phyloP scores from a whole-genome alignment of 2,888 invertebrate genomes.

The Nudaria mundana region DNA sequence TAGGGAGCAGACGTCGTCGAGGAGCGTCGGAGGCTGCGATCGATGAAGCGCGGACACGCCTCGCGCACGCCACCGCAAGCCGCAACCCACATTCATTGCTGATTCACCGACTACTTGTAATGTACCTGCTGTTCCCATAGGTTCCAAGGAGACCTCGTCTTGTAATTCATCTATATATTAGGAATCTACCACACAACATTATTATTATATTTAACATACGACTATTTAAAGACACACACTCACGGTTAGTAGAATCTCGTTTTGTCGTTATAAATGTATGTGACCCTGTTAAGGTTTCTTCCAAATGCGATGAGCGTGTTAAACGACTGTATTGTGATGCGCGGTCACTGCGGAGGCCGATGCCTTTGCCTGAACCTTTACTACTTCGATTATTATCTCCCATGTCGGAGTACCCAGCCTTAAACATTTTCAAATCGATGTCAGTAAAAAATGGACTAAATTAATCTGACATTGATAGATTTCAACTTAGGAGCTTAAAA shows the following conservation, averaged over 20 bases:
- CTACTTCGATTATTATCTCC: slow-evolving; percentile 59
- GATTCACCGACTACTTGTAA: slow-evolving; percentile 50
- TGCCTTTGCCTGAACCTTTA: slow-evolving; percentile 53
- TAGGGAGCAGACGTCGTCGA: slow-evolving; percentile 75
- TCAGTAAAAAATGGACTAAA: slow-evolving; percentile 38
- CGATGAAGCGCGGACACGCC: slow-evolving; percentile 81
- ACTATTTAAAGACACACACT: slow-evolving; percentile 28
- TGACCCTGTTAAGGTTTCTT: slow-evolving; percentile 69
- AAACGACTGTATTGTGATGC: slow-evolving; percentile 74
- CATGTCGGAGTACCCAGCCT: slow-evolving; percentile 56
- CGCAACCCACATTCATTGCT: slow-evolving; percentile 62
- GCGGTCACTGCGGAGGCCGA: slow-evolving; percentile 65
- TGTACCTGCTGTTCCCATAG: slow-evolving; percentile 27
- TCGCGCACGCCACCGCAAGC: slow-evolving; percentile 67
- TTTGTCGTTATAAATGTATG: slow-evolving; percentile 41
- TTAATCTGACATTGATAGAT: slow-evolving; percentile 53
- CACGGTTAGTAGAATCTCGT: slow-evolving; percentile 42
- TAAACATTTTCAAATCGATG: slow-evolving; percentile 39
- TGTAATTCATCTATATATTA: slow-evolving; percentile 6
- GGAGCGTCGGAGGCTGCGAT: slow-evolving; percentile 79
- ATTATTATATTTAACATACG: no score
- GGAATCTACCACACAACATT: slow-evolving; percentile 12
- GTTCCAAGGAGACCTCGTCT: background rate
- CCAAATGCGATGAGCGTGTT: slow-evolving; percentile 75
- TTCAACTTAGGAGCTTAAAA: slow-evolving; percentile 9